phyloP scores from a whole-genome alignment of 2,113 vertebrate species.

The Poicephalus meyeri region DNA sequence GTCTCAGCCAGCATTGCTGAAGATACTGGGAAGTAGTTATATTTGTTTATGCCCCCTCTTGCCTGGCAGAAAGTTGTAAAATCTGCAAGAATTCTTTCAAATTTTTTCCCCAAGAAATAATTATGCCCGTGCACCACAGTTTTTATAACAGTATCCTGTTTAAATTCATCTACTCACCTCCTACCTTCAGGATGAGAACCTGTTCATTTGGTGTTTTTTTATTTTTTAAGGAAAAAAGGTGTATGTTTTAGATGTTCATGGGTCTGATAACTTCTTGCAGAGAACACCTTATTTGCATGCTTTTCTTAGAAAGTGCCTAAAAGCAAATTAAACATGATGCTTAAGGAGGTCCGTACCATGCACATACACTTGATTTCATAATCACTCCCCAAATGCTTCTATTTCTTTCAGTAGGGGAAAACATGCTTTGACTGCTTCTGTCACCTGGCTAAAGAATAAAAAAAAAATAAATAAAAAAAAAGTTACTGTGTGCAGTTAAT shows the following conservation, averaged over 20 bases:
- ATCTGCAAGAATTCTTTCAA: not conserved
- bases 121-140: not conserved
- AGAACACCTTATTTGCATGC: not conserved
- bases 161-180: not conserved
- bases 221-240: not conserved
- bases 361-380: conserved; percentile 32
- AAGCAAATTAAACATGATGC: conserved; percentile 39
- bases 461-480: conserved; percentile 60
- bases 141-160: not conserved
- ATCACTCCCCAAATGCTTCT: not conserved
- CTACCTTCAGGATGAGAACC: not conserved
- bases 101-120: not conserved
- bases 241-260: not conserved
- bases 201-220: not conserved
- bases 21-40: not conserved
- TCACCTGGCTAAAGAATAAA: conserved; percentile 78
- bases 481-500: conserved; percentile 91
- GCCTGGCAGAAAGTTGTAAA: conserved; percentile 3
- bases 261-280: not conserved
- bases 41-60: not conserved
- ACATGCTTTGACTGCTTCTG: conserved; percentile 68
- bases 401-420: conserved; percentile 51
- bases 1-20: not conserved
- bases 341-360: not conserved
- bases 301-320: conserved; percentile 53